Evolutionary conservation across 2,113 vertebrate species (phyloP), one percentile per base, ranked within the genome.

Genomic region (Xenotilapia longispinis): DNA sequence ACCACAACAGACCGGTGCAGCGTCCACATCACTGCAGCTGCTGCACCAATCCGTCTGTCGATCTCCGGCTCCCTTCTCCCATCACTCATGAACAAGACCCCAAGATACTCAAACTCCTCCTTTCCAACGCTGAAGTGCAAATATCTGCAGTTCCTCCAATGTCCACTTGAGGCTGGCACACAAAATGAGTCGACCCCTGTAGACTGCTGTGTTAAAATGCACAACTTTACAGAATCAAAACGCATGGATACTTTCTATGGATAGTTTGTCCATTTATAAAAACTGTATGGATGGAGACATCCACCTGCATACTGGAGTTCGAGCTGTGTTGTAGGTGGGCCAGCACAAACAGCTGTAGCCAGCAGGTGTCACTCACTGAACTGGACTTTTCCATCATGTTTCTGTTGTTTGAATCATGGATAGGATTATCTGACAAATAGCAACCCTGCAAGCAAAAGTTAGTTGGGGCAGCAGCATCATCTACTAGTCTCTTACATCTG

Each of bases 271-370:
- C 5, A 19, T 1, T 65, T 11, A 65, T 38, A 65, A 65, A 33
- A 38, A 36, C 31, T 7, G 31, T 65, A 36, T 36, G 17, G 60
- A 5, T 36, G 60, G 15, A 0, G 60, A n/a, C 19, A 40, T 21
- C 63, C 63, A 68, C 63, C 33, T 21, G 33, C 4, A 8, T 8
- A 0, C 10, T 14, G 33, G 19, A 38, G 33, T 68, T 40, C 0
- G 4, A 21, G 19, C 17, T 38, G 63, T 8, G 33, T 40, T 36
- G 31, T 38, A 65, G 33, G 19, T 38, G 0, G 12, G 3, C 11
- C 19, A 2, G 1, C 19, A 14, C 19, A 40, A 13, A 21, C 11
- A 40, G 36, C 36, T 65, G 60, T 13, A 65, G 33, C 33, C 60
- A 38, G 4, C 0, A 5, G 12, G n/a, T 70, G 65, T 42, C n/a